Conservation (phyloP, 1,140 invertebrate genomes). For the Procambarus clarkii region DNA sequence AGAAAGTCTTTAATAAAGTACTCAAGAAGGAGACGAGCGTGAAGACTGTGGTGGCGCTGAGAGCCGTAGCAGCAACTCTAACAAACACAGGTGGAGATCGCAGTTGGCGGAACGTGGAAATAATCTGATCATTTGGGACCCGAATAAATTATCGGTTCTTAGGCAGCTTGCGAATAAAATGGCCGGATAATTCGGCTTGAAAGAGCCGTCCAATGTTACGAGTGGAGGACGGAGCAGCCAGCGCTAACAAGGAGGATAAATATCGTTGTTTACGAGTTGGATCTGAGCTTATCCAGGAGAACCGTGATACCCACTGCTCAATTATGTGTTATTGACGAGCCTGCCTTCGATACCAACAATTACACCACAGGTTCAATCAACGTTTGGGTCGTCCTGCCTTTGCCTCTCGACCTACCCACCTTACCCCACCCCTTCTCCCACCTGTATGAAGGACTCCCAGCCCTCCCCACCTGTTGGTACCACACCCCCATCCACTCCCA, state of each 20-base stretch:
- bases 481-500: too few relatives aligned
- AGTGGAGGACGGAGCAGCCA: background rate
- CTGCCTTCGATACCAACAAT: slow-evolving; percentile 51
- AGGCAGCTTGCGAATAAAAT: slow-evolving; percentile 30
- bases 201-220: slow-evolving; percentile 41
- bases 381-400: slow-evolving; percentile 14
- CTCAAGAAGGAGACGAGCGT: too few relatives aligned
- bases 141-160: slow-evolving; percentile 58
- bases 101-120: slow-evolving; percentile 3
- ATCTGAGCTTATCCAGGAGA: slow-evolving; percentile 50
- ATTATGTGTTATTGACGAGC: slow-evolving; percentile 57
- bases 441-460: too few relatives aligned
- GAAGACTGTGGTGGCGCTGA: too few relatives aligned
- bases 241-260: slow-evolving; percentile 54
- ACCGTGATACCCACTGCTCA: slow-evolving; percentile 52
- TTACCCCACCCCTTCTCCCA: too few relatives aligned
- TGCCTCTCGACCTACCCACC: too few relatives aligned
- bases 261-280: slow-evolving; percentile 38
- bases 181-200: slow-evolving; percentile 43
- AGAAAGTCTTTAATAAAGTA: too few relatives aligned
- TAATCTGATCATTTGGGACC: slow-evolving; percentile 21
- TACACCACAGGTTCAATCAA: slow-evolving; percentile 25
- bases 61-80: background rate
- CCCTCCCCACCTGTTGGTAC: too few relatives aligned
- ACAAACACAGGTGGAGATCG: background rate